Conservation (phyloP, 30 jellyfish, hydroid and myxozoan genomes). For the Turritopsis dohrnii region DNA sequence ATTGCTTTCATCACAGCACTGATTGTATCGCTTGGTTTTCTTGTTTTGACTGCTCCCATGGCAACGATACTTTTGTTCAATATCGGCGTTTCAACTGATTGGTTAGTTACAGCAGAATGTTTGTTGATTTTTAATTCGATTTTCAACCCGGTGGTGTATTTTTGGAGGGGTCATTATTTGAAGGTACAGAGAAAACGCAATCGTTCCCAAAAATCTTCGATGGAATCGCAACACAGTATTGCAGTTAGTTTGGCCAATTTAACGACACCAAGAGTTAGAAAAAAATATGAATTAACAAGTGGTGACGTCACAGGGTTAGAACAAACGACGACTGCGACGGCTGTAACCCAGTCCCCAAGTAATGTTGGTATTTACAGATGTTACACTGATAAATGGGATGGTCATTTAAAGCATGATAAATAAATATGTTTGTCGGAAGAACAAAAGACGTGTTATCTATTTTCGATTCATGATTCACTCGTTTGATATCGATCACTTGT, state of each 20-base stretch:
- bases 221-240: background rate
- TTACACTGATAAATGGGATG: background rate
- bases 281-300: background rate
- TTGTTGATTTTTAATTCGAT: constrained; percentile 7
- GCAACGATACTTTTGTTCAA: background rate
- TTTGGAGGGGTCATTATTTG: background rate
- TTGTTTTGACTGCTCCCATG: background rate
- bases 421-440: no score
- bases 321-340: background rate
- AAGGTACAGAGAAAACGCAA: background rate
- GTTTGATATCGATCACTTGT: no score
- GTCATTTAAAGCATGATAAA: background rate
- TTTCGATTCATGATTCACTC: no score
- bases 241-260: background rate
- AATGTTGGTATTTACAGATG: background rate
- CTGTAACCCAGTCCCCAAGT: background rate
- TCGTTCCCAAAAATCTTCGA: background rate
- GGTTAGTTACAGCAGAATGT: background rate
- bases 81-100: background rate
- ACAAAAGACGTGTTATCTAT: no score
- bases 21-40: background rate
- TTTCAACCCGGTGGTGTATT: background rate
- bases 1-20: background rate
- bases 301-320: background rate
- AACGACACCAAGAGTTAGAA: background rate